Conservation (phyloP, 2,113 vertebrate species). For the Pungitius pungitius region DNA sequence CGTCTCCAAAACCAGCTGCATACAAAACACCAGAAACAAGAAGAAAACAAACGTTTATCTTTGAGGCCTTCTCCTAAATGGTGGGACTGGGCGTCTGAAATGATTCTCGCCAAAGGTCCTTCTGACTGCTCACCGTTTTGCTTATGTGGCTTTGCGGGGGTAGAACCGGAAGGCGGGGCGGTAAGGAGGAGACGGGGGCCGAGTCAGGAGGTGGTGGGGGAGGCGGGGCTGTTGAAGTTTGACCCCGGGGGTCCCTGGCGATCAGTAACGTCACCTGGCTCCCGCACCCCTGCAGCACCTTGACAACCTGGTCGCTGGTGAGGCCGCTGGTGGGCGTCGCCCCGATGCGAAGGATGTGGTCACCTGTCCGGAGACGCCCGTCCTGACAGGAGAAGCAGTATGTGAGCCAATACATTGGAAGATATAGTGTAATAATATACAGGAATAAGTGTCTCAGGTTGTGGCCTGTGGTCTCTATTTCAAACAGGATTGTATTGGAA, state of each 20-base stretch:
- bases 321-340: constrained; percentile 88
- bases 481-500: background rate
- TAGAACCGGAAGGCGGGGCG: constrained; percentile 40
- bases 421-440: background rate
- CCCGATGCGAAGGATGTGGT: constrained; percentile 94
- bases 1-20: background rate
- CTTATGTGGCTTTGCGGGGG: constrained; percentile 39
- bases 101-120: background rate
- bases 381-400: constrained; percentile 79
- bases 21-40: background rate
- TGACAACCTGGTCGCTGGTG: constrained; percentile 93
- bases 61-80: background rate
- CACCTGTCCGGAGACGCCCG: constrained; percentile 90
- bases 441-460: background rate
- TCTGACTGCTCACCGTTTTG: constrained; percentile 58
- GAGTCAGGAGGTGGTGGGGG: constrained; percentile 80
- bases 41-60: background rate
- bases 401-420: background rate
- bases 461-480: background rate
- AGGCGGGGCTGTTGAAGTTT: constrained; percentile 47
- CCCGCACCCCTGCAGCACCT: constrained; percentile 92
- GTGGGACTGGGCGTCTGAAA: background rate
- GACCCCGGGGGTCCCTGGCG: constrained; percentile 84
- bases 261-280: constrained; percentile 89
- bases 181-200: constrained; percentile 80